phyloP scores from a whole-genome alignment of 1,140 invertebrate genomes.

The Anoplophora glabripennis region DNA sequence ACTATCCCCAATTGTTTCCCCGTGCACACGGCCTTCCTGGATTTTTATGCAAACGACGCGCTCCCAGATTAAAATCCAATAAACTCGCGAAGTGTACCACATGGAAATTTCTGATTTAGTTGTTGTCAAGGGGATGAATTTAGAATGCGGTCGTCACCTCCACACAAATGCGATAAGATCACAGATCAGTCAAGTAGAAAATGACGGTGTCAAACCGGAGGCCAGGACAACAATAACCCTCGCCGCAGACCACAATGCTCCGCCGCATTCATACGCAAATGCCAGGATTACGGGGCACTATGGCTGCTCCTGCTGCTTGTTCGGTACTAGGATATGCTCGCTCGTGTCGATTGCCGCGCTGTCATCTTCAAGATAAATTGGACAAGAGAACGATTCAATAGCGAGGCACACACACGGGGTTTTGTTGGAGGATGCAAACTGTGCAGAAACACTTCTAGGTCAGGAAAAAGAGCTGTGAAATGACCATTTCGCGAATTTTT shows the following conservation, averaged over 20 bases:
- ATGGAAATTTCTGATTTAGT: slow-evolving; percentile 21
- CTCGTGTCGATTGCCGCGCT: slow-evolving; percentile 14
- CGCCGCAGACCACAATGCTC: slow-evolving; percentile 27
- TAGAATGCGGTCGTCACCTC: slow-evolving; percentile 37
- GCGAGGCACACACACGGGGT: too few species aligned
- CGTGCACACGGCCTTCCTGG: too few species aligned
- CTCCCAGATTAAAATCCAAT: slow-evolving; percentile 3
- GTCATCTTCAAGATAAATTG: slow-evolving; percentile 21
- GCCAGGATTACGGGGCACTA: slow-evolving; percentile 30
- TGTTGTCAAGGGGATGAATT: slow-evolving; percentile 22
- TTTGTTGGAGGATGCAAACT: too few species aligned
- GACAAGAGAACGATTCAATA: slow-evolving; percentile 13
- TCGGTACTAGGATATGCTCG: slow-evolving; percentile 6
- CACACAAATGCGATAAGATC: slow-evolving; percentile 46
- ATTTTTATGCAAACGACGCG: background rate
- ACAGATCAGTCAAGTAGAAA: slow-evolving; percentile 47
- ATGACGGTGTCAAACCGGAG: slow-evolving; percentile 47
- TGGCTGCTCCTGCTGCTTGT: slow-evolving; percentile 4
- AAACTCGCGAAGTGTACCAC: slow-evolving; percentile 6
- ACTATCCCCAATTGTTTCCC: too few species aligned
- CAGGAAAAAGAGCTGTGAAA: too few species aligned
- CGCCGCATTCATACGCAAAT: slow-evolving; percentile 43
- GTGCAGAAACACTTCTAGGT: too few species aligned
- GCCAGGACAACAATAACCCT: slow-evolving; percentile 41
- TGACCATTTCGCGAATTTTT: too few species aligned